Conservation (phyloP, 53 echinoderm and acorn worm species). For the Astropecten irregularis region DNA sequence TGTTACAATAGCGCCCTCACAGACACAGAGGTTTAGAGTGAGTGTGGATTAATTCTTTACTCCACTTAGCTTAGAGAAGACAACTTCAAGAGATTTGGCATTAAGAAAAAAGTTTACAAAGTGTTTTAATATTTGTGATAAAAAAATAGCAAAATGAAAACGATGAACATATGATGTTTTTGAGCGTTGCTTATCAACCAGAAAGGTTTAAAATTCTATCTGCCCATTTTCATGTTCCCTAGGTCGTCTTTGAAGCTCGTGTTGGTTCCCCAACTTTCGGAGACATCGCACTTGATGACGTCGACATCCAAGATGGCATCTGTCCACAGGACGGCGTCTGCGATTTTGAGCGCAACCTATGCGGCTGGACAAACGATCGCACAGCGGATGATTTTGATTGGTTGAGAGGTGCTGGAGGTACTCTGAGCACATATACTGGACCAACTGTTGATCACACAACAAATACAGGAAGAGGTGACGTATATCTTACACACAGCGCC, state of each 20-base stretch:
- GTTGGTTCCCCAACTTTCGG: slow-evolving; percentile 55
- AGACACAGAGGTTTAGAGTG: slow-evolving; percentile 46
- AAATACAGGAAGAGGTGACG: slow-evolving; percentile 65
- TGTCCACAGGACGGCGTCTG: slow-evolving; percentile 74
- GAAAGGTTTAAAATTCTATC: no score
- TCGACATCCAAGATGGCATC: slow-evolving; percentile 50
- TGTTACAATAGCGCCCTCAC: slow-evolving; percentile 33
- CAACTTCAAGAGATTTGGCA: no score
- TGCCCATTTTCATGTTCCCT: no score
- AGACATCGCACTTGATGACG: slow-evolving; percentile 88
- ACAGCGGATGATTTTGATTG: slow-evolving; percentile 89
- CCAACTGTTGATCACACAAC: slow-evolving; percentile 84
- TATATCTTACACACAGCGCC: no score
- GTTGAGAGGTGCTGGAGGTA: slow-evolving; percentile 74
- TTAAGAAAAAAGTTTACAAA: no score
- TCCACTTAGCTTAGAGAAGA: neutral
- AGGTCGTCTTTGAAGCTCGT: slow-evolving; percentile 77
- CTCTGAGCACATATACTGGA: slow-evolving; percentile 78
- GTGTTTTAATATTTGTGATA: no score
- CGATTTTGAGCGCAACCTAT: slow-evolving; percentile 75
- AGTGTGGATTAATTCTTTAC: neutral
- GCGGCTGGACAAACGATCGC: slow-evolving; percentile 82
- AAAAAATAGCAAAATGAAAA: no score
- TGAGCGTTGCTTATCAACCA: no score
- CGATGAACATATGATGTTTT: no score